Percentiles rank a stretch among this genome's conserved stretches.
Conservation (phyloP, 2,888 invertebrate species). For the Eubasilissa splendida region DNA sequence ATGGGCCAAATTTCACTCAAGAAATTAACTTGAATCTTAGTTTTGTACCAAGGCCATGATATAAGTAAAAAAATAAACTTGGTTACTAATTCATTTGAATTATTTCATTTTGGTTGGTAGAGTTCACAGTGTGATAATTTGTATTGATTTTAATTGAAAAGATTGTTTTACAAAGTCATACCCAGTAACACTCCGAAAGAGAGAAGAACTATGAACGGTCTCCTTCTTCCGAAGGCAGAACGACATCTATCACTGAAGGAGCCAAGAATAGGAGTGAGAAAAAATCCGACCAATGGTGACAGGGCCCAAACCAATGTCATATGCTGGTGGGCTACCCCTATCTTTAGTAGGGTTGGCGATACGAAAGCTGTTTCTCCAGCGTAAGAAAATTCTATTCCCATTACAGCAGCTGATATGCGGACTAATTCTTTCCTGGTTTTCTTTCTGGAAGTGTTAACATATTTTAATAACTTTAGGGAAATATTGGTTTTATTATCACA, state of each 20-base stretch:
- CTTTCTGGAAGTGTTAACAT: slow-evolving; percentile 69
- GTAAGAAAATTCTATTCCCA: slow-evolving; percentile 98
- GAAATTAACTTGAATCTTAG: too few relatives aligned
- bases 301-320: slow-evolving; percentile 98
- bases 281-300: slow-evolving; percentile 94
- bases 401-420: slow-evolving; percentile 93
- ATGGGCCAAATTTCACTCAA: too few relatives aligned
- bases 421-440: slow-evolving; percentile 88
- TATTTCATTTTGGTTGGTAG: background rate
- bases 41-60: too few relatives aligned
- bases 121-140: background rate
- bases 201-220: slow-evolving; percentile 92
- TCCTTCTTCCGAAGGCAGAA: slow-evolving; percentile 84
- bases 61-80: too few relatives aligned
- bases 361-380: slow-evolving; percentile 98
- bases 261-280: slow-evolving; percentile 92
- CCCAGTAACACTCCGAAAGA: slow-evolving; percentile 92
- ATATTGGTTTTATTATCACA: too few relatives aligned
- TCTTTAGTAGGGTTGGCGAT: slow-evolving; percentile 92
- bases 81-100: too few relatives aligned
- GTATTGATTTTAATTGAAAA: background rate
- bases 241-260: slow-evolving; percentile 93
- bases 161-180: slow-evolving; percentile 64
- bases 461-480: background rate
- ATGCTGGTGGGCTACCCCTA: slow-evolving; percentile 92